A percentile compares a stretch with the other conserved stretches of the same genome.
Conservation (phyloP, 2,797 vertebrate species). For the Manis javanica region DNA sequence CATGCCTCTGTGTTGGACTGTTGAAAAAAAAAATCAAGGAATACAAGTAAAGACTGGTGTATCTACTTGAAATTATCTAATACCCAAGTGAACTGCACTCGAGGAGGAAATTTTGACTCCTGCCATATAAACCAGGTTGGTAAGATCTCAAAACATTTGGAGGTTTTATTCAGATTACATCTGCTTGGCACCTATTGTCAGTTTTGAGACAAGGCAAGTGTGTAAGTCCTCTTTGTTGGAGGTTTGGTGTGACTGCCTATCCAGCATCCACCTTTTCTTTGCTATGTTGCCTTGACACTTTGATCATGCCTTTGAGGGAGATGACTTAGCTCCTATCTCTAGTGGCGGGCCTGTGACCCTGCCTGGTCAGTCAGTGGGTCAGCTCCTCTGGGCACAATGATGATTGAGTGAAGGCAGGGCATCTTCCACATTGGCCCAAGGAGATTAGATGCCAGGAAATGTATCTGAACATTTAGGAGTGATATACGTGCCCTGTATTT, state of each 20-base stretch:
- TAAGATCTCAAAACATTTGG: neutral
- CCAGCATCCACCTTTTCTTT: neutral
- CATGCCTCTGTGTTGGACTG: neutral
- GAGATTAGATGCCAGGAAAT: neutral
- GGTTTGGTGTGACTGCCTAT: neutral
- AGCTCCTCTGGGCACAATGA: neutral
- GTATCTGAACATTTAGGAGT: neutral
- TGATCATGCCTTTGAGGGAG: neutral
- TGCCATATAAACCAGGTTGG: neutral
- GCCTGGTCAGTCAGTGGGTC: neutral
- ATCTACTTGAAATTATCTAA: neutral
- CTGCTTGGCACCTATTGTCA: neutral
- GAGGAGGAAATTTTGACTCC: neutral
- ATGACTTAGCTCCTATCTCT: neutral
- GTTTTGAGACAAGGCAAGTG: neutral
- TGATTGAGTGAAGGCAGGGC: neutral
- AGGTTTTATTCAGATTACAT: neutral
- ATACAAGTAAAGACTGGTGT: neutral
- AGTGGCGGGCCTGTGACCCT: neutral
- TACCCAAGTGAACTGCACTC: neutral
- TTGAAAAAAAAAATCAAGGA: neutral
- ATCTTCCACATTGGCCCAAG: neutral
- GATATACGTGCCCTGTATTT: neutral
- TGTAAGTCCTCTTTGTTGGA: neutral
- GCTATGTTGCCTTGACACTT: neutral